Evolutionary conservation across 2,797 vertebrate genomes (phyloP).

Genomic region (Alauda arvensis): DNA sequence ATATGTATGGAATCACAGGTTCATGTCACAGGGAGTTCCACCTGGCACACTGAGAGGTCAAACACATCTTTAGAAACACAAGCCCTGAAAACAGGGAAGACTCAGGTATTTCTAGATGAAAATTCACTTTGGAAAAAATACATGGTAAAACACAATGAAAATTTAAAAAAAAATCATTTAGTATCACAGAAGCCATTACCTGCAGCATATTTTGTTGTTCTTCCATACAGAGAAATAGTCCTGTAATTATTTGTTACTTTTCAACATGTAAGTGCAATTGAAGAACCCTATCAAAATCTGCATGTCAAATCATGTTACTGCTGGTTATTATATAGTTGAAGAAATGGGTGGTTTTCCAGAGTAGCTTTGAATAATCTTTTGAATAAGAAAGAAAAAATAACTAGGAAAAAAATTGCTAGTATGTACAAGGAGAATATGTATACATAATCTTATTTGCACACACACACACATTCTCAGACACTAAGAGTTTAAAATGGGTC

Average conservation of each 20-base stretch:
- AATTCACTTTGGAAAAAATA: background rate
- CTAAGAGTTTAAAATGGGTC: background rate
- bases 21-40: background rate
- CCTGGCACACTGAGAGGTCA: background rate
- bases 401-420: background rate
- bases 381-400: background rate
- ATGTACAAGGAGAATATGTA: background rate
- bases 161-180: background rate
- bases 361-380: background rate
- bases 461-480: background rate
- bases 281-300: background rate
- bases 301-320: background rate
- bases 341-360: background rate
- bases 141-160: background rate
- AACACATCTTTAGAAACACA: background rate
- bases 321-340: background rate
- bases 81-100: background rate
- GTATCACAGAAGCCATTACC: background rate
- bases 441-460: background rate
- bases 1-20: rapidly evolving
- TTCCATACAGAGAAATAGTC: background rate
- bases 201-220: background rate
- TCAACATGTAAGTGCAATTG: background rate
- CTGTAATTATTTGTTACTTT: background rate
- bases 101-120: background rate